phyloP scores from a whole-genome alignment of 1,140 invertebrate species.

The Oscheius sp. region DNA sequence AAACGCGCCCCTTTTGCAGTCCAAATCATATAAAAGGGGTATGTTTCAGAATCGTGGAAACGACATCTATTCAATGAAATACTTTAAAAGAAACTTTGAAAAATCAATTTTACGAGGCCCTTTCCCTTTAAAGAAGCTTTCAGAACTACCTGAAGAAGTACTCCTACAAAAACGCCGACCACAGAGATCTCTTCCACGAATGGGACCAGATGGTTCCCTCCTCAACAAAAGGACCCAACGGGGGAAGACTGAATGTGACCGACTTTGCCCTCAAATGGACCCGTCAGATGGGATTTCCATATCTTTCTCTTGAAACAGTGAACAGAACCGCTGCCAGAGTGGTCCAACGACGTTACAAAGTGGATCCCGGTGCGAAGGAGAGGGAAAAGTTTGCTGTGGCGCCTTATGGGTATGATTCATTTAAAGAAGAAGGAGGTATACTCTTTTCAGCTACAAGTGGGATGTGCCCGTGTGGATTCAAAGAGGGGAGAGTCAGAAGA shows the following conservation, averaged over 20 bases:
- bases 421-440: neutral
- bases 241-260: slow-evolving; percentile 3
- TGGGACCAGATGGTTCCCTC: slow-evolving; percentile 2
- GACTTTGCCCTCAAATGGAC: slow-evolving; percentile 28
- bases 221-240: slow-evolving; percentile 4
- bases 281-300: slow-evolving; percentile 24
- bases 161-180: slow-evolving; percentile 15
- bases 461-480: slow-evolving; percentile 28
- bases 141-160: slow-evolving; percentile 37
- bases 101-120: too few species aligned
- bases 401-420: neutral
- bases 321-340: slow-evolving; percentile 7
- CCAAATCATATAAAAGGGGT: too few species aligned
- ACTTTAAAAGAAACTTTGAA: too few species aligned
- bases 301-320: neutral
- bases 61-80: too few species aligned
- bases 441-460: slow-evolving; percentile 26
- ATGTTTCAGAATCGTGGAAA: too few species aligned
- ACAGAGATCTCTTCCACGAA: neutral
- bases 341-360: slow-evolving; percentile 18
- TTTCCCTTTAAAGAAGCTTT: too few species aligned
- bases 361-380: slow-evolving; percentile 35
- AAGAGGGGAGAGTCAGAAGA: neutral
- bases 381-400: slow-evolving; percentile 2
- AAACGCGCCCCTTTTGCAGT: too few species aligned